Percentiles rank a stretch among this genome's conserved stretches.
Evolutionary conservation across 1,140 invertebrate genomes (phyloP).

Genomic region (Drosophila fuyamai): DNA sequence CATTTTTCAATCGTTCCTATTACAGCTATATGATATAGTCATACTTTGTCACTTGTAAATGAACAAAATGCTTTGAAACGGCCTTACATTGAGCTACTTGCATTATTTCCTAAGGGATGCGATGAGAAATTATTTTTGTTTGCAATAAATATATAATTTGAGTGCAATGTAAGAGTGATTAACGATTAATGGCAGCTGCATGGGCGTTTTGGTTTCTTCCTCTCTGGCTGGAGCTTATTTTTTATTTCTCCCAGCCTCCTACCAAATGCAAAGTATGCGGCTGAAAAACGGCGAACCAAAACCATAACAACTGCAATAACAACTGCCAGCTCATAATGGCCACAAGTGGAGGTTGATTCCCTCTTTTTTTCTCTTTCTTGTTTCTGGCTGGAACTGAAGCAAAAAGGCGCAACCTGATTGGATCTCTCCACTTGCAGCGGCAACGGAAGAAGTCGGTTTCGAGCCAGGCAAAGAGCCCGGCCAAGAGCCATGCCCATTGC

Average conservation of each 20-base stretch:
- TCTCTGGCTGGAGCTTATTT: constrained; percentile 13
- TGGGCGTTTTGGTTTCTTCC: constrained; percentile 62
- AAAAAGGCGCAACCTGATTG: constrained; percentile 77
- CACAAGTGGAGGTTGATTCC: constrained; percentile 64
- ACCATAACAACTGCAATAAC: constrained; percentile 52
- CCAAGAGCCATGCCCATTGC: constrained; percentile 39
- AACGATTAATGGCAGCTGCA: constrained; percentile 81
- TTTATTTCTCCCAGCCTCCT: constrained; percentile 60
- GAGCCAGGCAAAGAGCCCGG: constrained; percentile 33
- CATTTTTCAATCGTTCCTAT: too few species aligned
- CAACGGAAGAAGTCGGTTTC: constrained; percentile 36
- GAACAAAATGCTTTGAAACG: too few species aligned
- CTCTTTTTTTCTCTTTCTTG: constrained; percentile 3
- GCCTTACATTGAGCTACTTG: background rate
- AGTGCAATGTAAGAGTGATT: constrained; percentile 54
- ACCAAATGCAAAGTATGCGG: constrained; percentile 74
- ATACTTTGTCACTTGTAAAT: too few species aligned
- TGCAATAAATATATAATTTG: constrained; percentile 34
- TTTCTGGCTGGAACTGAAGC: constrained; percentile 55
- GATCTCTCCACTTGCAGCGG: constrained; percentile 75
- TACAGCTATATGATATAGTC: too few species aligned
- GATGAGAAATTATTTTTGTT: constrained; percentile 16
- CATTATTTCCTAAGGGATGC: too few species aligned
- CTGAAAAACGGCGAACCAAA: constrained; percentile 46
- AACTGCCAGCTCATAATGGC: constrained; percentile 69